Base-by-base conservation (phyloP, 2,113 vertebrate species). In the Alectura lathami region DNA sequence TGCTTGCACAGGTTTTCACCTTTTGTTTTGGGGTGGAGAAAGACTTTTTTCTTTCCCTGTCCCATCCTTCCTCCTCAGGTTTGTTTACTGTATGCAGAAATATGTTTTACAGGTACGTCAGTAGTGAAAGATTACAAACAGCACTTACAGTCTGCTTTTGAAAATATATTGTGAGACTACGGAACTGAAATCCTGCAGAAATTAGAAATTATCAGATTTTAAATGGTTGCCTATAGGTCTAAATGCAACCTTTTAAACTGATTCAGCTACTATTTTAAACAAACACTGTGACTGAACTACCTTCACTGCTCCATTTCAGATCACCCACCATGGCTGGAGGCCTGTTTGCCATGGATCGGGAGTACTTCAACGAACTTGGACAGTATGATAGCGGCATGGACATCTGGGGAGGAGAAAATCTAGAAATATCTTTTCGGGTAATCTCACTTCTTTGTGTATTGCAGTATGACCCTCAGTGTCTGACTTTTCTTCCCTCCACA, bases 291-390 rank as follows among this genome's bases (percentile, higher is more conserved):
- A 32, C 30, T 66, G 0, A 60, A 32, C 29, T 67, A 40, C 18
- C n/a, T 92, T 62, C 32, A 43, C 24, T 85, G 17, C 26, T 42
- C 24, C 56, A 85, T 87, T 91, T 50, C 83, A 99, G 99, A 98
- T 99, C 99, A 30, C 99, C 99, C 34, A 99, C 99, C 16, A 99
- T 99, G 99, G 99, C 99, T 6, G 99, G 99, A 22, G 99, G 99
- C 8, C 92, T 99, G n/a, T 99, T 99, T 54, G 99, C 99, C 18
- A 99, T 99, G 98, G 97, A 99, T 93, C 98, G 99, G n/a, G 97
- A 98, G 83, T 99, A 99, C 84, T 99, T 99, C 48, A 98, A 97
- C 4, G 99, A 99, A 36, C 98, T 99, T 0, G 99, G 99, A 22
- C 98, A 99, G 82, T 99, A 99, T 4, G 99, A 99, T 66, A 98